Evolutionary conservation across 53 echinoderm and acorn worm species (phyloP).

Genomic region (Astropecten irregularis): DNA sequence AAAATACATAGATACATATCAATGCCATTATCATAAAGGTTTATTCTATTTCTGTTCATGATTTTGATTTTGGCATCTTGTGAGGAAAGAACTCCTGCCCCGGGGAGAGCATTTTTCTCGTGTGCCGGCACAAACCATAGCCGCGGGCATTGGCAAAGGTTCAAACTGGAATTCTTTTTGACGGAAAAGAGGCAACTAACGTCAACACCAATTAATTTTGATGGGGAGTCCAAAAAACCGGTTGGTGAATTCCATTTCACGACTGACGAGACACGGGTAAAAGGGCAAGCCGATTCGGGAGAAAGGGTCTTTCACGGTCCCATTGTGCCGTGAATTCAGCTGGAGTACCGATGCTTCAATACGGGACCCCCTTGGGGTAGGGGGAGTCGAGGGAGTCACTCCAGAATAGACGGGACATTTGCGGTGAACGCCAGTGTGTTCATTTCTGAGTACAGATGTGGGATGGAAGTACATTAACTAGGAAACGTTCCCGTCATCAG

Average conservation of each 20-base stretch:
- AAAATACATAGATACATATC: neutral
- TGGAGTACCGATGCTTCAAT: neutral
- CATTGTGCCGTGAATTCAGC: neutral
- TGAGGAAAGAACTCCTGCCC: neutral
- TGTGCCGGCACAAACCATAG: neutral
- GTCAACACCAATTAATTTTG: constrained; percentile 18
- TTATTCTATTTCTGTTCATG: neutral
- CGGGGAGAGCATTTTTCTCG: neutral
- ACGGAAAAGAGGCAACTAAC: too few relatives aligned
- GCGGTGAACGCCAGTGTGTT: too few relatives aligned
- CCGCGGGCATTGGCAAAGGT: neutral
- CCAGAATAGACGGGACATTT: too few relatives aligned
- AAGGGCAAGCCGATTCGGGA: constrained; percentile 4
- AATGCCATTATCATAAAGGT: neutral
- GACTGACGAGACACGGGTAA: neutral
- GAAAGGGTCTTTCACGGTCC: neutral
- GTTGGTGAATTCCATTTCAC: neutral
- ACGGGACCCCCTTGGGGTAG: neutral
- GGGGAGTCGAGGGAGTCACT: too few relatives aligned
- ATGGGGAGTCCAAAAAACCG: neutral
- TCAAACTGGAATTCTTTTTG: neutral
- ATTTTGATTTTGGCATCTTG: neutral
- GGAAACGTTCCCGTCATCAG: too few relatives aligned
- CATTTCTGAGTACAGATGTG: too few relatives aligned
- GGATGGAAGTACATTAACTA: too few relatives aligned